These are phyloP conservation scores for Aldrovandia affinis DNA, from an alignment of 2,797 vertebrate genomes.

Conservation along the genomic window DNA sequence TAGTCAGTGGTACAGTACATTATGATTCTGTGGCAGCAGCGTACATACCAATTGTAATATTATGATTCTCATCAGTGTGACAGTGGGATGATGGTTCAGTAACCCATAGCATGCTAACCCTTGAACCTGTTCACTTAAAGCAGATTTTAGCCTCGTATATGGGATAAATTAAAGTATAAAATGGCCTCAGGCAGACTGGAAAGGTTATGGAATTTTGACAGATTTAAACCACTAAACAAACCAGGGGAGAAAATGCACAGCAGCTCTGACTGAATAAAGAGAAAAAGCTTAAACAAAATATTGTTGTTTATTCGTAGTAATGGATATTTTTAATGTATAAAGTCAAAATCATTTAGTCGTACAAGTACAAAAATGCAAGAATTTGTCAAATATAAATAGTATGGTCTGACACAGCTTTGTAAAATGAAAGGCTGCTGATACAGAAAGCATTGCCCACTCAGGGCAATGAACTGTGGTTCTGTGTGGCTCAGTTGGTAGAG, in stretches of 20 bases:
- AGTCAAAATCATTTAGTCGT: background rate
- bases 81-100: conserved; percentile 16
- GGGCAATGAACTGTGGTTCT: too few relatives aligned
- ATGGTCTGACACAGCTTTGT: background rate
- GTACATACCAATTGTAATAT: conserved; percentile 13
- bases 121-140: conserved; percentile 31
- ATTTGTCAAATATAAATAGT: background rate
- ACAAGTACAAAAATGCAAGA: conserved; percentile 7
- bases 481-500: too few relatives aligned
- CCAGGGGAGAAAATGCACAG: background rate
- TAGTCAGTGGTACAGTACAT: background rate
- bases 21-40: conserved; percentile 23
- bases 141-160: conserved; percentile 21
- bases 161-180: conserved; percentile 29
- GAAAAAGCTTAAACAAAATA: background rate
- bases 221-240: conserved; percentile 40
- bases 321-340: conserved; percentile 9
- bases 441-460: background rate
- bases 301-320: conserved; percentile 10
- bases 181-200: conserved; percentile 24
- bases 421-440: background rate
- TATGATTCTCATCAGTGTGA: conserved; percentile 26
- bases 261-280: conserved; percentile 11
- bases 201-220: conserved; percentile 33
- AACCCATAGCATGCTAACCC: conserved; percentile 12